Base-by-base conservation (phyloP, 2,113 vertebrate species). In the Microcebus ravelobensis region DNA sequence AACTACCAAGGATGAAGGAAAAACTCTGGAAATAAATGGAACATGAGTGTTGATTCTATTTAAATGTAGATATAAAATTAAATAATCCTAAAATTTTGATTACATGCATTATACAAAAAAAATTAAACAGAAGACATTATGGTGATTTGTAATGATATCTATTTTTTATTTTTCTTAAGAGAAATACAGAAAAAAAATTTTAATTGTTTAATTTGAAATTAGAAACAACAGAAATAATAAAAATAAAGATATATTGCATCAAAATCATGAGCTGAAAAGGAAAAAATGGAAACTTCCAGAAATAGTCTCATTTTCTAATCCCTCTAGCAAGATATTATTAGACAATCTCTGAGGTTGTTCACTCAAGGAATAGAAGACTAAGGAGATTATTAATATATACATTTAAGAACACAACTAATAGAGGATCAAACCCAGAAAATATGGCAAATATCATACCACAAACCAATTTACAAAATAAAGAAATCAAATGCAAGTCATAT, bases 1-100 rank as follows among this genome's bases (percentile, higher is more conserved):
- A 42, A 0, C 34, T 39, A 0, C 6, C 27, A 85, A 27, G 55
- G 17, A 8, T 29, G 0, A 1, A 15, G 31, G 25, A 18, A 68
- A 55, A 36, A 25, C 10, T 36, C 8, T 63, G 36, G 2, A 90
- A 61, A 20, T 79, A 13, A 88, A 76, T 7, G 48, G 34, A 3
- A 76, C 7, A 34, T 39, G 6, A 70, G 3, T 39, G 14, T 77
- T 4, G 1, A 89, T 20, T 61, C 3, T 42, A 70, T 29, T 52
- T 63, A 79, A 45, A 71, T 79, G 8, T 11, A 2, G 13, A 63
- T 23, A 10, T 36, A 70, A 59, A 50, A 83, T 18, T 36, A 50
- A 71, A 13, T 1, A 59, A 48, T 4, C 7, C 12, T 61, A 42
- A 48, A 83, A 84, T 39, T 50, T 52, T 65, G 20, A n/a, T 15